phyloP scores from a whole-genome alignment of 2,797 vertebrate species.

The Margarornis squamiger region DNA sequence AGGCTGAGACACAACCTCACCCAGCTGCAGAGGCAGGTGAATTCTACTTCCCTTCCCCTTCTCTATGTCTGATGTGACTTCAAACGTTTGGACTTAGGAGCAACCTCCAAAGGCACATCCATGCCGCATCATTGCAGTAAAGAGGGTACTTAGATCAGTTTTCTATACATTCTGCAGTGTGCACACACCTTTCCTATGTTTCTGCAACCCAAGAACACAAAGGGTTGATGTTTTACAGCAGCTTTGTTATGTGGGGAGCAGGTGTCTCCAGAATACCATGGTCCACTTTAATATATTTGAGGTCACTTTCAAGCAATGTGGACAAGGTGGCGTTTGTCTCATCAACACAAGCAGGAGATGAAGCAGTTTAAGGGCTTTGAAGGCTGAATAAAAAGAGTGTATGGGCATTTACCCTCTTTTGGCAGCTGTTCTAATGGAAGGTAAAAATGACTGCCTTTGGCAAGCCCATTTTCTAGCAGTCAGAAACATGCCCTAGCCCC shows the following conservation, averaged over 20 bases:
- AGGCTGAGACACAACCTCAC: not conserved
- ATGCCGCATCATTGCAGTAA: not conserved
- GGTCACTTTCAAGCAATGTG: not conserved
- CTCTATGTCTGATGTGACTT: not conserved
- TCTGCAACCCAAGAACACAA: not conserved
- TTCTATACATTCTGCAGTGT: not conserved
- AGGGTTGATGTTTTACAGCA: not conserved
- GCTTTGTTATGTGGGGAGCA: not conserved
- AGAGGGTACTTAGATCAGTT: not conserved
- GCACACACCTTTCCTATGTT: not conserved
- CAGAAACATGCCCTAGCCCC: not conserved
- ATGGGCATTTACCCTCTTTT: not conserved
- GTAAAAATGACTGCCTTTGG: not conserved
- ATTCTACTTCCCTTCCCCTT: not conserved
- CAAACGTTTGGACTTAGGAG: not conserved
- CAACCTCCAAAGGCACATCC: not conserved
- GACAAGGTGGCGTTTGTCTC: not conserved
- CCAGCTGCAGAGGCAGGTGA: fast-evolving
- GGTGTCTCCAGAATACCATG: not conserved
- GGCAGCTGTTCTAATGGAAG: not conserved
- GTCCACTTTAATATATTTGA: not conserved
- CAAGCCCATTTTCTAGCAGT: not conserved
- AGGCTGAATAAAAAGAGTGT: not conserved
- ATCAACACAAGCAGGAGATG: not conserved
- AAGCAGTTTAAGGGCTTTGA: not conserved